phyloP scores from a whole-genome alignment of 2,797 vertebrate genomes.

The Notolepis coatsorum region DNA sequence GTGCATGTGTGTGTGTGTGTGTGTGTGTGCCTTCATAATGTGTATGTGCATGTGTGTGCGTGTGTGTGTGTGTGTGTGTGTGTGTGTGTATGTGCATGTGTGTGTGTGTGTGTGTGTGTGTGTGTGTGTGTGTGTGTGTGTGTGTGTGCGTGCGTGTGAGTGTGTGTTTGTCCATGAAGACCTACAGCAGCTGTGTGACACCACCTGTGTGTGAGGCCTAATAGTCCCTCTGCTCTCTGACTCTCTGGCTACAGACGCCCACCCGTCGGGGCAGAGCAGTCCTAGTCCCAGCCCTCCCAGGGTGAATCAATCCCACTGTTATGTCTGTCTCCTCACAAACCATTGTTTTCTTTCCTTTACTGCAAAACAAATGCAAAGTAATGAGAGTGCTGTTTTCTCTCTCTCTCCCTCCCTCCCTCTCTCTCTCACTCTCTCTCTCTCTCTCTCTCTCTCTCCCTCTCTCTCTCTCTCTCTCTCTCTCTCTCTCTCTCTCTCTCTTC shows the following conservation, averaged over 20 bases:
- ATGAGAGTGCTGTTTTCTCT: conserved; percentile 15
- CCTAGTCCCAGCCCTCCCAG: conserved; percentile 14
- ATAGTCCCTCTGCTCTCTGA: conserved; percentile 65
- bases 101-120: conserved; percentile 14
- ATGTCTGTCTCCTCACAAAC: conserved; percentile 25
- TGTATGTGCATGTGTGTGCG: background rate
- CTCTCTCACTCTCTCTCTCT: background rate
- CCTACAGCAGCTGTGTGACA: conserved; percentile 73
- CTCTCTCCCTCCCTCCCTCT: background rate
- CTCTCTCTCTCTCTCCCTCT: background rate
- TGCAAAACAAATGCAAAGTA: conserved; percentile 35
- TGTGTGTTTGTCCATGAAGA: conserved; percentile 32
- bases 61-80: conserved; percentile 16
- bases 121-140: conserved; percentile 16
- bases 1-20: conserved; percentile 2
- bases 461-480: background rate
- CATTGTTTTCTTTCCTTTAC: conserved; percentile 26
- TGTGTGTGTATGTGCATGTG: conserved; percentile 21
- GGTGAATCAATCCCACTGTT: conserved; percentile 39
- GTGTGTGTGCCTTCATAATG: conserved; percentile 7
- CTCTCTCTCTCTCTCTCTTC: background rate
- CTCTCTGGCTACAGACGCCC: conserved; percentile 37
- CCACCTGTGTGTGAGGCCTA: conserved; percentile 71
- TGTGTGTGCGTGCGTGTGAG: conserved; percentile 28
- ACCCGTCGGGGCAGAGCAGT: conserved; percentile 31